These are phyloP conservation scores for Thymelicus acteon DNA, from an alignment of 2,888 invertebrate genomes.

Conservation along the genomic window DNA sequence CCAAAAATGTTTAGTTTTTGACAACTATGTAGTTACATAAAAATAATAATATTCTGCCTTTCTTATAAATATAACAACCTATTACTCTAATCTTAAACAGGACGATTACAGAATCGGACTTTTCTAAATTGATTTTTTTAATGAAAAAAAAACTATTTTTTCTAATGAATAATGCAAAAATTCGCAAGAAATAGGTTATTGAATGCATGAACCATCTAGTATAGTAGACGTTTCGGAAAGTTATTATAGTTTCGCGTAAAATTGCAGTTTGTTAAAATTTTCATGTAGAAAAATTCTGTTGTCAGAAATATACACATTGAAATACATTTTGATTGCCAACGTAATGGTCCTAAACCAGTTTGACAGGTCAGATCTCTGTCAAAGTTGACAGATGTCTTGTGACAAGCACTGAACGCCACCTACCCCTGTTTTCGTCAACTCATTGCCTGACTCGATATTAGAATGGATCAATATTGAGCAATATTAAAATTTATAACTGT, in stretches of 20 bases:
- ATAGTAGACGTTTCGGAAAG: not conserved
- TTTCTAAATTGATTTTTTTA: too few species aligned
- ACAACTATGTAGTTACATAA: too few species aligned
- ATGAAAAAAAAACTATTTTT: too few species aligned
- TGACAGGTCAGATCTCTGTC: not conserved
- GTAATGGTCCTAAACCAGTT: not conserved
- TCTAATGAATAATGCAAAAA: not conserved
- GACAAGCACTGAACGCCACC: slow-evolving; percentile 8
- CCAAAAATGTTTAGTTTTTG: too few species aligned
- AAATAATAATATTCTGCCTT: too few species aligned
- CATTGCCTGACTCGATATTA: not conserved
- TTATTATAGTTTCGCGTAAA: not conserved
- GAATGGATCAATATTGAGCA: too few species aligned
- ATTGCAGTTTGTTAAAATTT: not conserved
- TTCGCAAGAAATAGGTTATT: not conserved
- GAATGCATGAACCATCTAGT: not conserved
- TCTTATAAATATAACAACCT: too few species aligned
- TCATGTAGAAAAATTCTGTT: not conserved
- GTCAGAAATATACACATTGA: not conserved
- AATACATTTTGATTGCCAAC: not conserved
- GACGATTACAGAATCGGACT: too few species aligned
- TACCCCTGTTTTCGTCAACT: slow-evolving; percentile 7
- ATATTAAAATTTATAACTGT: too few species aligned
- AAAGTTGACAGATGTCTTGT: not conserved
- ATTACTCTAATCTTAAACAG: too few species aligned